Evolutionary conservation across 2,888 invertebrate genomes (phyloP).

Genomic region (Cheiracanthium punctorium): DNA sequence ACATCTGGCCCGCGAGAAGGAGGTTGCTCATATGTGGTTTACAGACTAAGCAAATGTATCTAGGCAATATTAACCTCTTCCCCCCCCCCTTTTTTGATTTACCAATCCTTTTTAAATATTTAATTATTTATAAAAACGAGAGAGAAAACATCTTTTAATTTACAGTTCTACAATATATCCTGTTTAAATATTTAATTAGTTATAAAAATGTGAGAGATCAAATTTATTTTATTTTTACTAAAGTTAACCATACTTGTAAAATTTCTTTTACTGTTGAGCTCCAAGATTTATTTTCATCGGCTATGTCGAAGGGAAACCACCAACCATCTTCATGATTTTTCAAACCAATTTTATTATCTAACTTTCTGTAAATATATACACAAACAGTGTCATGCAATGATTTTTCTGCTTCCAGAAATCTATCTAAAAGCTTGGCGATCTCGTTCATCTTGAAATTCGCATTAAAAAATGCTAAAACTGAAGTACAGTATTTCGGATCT

Average conservation of each 20-base stretch:
- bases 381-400: slow-evolving; percentile 36
- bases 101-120: background rate
- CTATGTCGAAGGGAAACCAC: slow-evolving; percentile 41
- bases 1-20: too few species aligned
- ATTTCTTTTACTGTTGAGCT: slow-evolving; percentile 30
- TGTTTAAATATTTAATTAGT: background rate
- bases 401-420: slow-evolving; percentile 26
- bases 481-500: too few species aligned
- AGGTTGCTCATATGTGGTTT: too few species aligned
- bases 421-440: slow-evolving; percentile 24
- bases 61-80: too few species aligned
- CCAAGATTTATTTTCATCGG: slow-evolving; percentile 33
- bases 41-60: too few species aligned
- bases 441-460: slow-evolving; percentile 11
- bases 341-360: slow-evolving; percentile 45
- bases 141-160: background rate
- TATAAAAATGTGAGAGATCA: background rate
- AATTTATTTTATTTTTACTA: background rate
- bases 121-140: too few species aligned
- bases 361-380: slow-evolving; percentile 11
- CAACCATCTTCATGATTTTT: slow-evolving; percentile 43
- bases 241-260: slow-evolving; percentile 8
- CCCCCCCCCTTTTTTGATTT: background rate
- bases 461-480: too few species aligned
- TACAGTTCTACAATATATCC: background rate